Base-by-base conservation (phyloP, 2,888 invertebrate species). In the Machimus atricapillus region DNA sequence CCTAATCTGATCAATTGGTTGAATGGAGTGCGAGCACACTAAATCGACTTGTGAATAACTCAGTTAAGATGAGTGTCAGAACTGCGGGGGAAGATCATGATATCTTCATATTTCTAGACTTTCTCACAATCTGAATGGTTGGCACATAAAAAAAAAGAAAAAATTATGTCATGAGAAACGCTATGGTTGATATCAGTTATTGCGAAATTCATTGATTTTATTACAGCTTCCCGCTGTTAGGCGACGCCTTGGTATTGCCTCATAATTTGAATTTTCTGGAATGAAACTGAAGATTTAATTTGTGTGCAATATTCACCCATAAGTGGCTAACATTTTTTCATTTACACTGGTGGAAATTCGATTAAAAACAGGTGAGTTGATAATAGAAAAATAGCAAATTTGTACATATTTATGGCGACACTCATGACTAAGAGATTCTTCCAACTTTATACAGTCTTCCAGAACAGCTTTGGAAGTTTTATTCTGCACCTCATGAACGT, bases 61-160 rank as follows among this genome's bases (percentile, higher is more conserved):
- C 85, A 85, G 74, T 85, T 85, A 85, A 85, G 74, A 85, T 85
- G 85, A 85, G 85, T 85, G 85, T 85, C 85, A 74, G 85, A 66
- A 66, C 66, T 19, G 77, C 31, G 77, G 5, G 77, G 34, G 77
- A 34, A 1, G 77, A 37, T 77, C 77, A 40, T 77, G 40, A 40
- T 19, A 40, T 77, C 77, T 77, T 77, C 77, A 40, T 77, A 37
- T 40, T 77, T 77, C 40, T 77, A 19, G 23, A 40, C 16, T 27
- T 19, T 77, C 40, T 34, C 66, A 66, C 66, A 27, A 66, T 7
- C 66, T 66, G 23, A 66, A 66, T 66, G 27, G 66, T 66, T 66
- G 23, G 66, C 27, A 27, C 27, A 66, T 66, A 66, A 66, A 66
- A 66, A 27, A 66, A 66, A 58, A 6, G 1, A 74, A 34, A 16